Base-by-base conservation (phyloP, 2,113 vertebrate species). In the Periophthalmus modestus region DNA sequence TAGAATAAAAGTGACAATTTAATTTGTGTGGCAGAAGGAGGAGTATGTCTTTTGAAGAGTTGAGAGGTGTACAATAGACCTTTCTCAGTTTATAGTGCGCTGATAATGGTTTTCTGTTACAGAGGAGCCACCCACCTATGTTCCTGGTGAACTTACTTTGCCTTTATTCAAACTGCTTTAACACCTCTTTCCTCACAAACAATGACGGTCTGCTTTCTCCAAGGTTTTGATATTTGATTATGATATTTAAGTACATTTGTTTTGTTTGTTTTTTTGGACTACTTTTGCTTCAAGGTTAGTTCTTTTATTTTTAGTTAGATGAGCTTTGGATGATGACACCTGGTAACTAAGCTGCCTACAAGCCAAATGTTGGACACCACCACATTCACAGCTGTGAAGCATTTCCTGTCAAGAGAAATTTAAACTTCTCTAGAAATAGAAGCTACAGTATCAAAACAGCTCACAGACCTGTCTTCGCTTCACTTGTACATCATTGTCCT, bases 1-100 rank as follows among this genome's bases (percentile, higher is more conserved):
- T 18, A 36, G 34, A 58, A 14, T 23, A 24, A 36, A 36, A 15
- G 15, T 24, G 21, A 24, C 12, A 21, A 15, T 15, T 34, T 34
- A 1, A 16, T 36, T 43, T 43, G 5, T 36, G 61, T 63, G 15
- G 16, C 28, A 19, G 16, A 36, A 19, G 33, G 28, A 7, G 18
- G 61, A 63, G 16, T 7, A 7, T 24, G 13, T 10, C 11, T 23
- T 57, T 21, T 43, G 7, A 15, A 28, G 19, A 63, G n/a, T 1
- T 21, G 6, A 11, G 39, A 68, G 13, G 19, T 1, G 19, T 59
- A 19, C 58, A 14, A 68, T 68, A 34, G 3, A 14, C n/a, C 57
- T 54, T 70, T 75, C 12, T 34, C 59, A 67, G 39, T 34, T 43
- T 66, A 57, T 71, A 33, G 14, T 28, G 58, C 13, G 5, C 23